Evolutionary conservation across 2,113 vertebrate species (phyloP), one percentile per base, ranked within the genome.

Genomic region (Ramphastos sulfuratus): DNA sequence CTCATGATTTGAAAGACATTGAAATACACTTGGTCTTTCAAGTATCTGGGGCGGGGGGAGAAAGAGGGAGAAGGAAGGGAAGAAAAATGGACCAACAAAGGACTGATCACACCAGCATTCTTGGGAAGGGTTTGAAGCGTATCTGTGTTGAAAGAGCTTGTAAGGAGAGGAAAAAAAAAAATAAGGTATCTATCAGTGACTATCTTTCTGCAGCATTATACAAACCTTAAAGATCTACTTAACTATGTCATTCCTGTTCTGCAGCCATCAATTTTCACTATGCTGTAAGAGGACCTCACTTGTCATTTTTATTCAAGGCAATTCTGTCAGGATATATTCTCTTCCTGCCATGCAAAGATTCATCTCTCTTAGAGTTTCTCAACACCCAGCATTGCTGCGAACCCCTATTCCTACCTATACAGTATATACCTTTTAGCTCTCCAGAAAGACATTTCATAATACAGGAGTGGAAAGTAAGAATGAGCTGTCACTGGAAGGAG

Each of bases 351-450:
- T 73, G n/a, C 55, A 55, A 89, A 76, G 84, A 89, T 93, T 82
- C 89, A 92, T 94, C 84, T 95, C 84, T 82, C 87, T 92, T 46
- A 82, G 82, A 80, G 59, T 73, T 90, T 80, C 64, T 93, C 84
- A 82, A n/a, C 39, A 52, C 67, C 71, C 44, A 27, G 24, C 64
- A 56, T 24, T 87, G 67, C 87, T 95, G 60, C 85, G 80, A 93
- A 87, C 74, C 87, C 64, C 75, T 85, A 42, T 84, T 86, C 52
- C 48, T 73, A 75, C 90, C 59, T 74, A 90, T n/a, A 82, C 77
- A 82, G 86, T 75, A 93, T 85, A 85, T 87, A 66, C 93, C 73
- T 96, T 88, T 84, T 86, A 65, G 44, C 39, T 92, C 75, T 79
- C 20, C 31, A 85, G 82, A 66, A 92, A 89, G 78, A 59, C 78